Conservation (phyloP, 1,140 invertebrate genomes). For the Neomicropteryx cornuta region DNA sequence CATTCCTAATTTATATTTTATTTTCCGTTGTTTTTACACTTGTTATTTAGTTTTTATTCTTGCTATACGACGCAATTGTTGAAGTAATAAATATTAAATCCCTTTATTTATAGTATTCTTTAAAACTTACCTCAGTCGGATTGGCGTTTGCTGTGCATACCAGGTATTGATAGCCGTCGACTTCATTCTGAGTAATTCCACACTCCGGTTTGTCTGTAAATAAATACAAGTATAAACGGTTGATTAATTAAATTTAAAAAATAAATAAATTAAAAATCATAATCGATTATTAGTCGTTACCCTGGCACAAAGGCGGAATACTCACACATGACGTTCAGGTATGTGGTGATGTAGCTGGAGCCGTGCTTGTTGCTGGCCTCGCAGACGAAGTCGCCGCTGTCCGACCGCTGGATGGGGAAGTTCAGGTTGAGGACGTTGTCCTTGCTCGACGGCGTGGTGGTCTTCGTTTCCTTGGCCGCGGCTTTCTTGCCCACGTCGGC, state of each 20-base stretch:
- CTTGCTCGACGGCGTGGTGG: conserved; percentile 33
- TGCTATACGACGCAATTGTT: too few species aligned
- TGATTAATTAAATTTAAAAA: conserved; percentile 7
- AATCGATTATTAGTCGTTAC: background rate
- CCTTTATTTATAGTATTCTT: background rate
- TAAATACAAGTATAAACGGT: conserved; percentile 14
- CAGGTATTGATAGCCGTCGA: conserved; percentile 61
- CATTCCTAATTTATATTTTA: too few species aligned
- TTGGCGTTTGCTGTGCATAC: conserved; percentile 73
- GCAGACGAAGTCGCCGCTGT: conserved; percentile 63
- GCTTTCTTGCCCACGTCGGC: background rate
- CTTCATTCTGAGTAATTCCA: conserved; percentile 57
- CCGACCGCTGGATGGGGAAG: conserved; percentile 43
- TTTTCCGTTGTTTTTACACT: too few species aligned
- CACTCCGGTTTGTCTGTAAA: conserved; percentile 74
- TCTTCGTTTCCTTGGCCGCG: conserved; percentile 6
- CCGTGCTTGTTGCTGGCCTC: conserved; percentile 69
- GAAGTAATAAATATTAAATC: background rate
- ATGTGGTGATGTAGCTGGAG: conserved; percentile 46
- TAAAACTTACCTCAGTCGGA: conserved; percentile 52
- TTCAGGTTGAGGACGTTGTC: conserved; percentile 45
- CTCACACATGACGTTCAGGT: conserved; percentile 74
- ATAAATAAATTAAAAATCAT: background rate
- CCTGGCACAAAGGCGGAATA: conserved; percentile 20
- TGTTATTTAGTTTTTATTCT: too few species aligned